Evolutionary conservation across 2,113 vertebrate species (phyloP), one percentile per base, ranked within the genome.

Genomic region (Scomber japonicus): DNA sequence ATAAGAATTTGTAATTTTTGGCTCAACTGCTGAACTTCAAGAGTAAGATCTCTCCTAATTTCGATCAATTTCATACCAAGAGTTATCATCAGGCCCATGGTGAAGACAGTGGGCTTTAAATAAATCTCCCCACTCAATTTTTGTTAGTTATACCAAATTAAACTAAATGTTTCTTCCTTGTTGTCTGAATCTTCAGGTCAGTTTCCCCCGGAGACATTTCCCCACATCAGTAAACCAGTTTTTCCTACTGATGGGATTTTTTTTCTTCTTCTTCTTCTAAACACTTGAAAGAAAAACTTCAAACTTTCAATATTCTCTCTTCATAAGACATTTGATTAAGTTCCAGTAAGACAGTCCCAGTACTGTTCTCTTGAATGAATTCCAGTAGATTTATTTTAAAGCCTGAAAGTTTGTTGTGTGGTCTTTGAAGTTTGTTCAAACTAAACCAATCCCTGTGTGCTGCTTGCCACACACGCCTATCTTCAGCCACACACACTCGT

Each of bases 351-450:
- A 80, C 54, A 0, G 45, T 56, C 76, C 51, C 74, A 60, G 56
- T 27, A n/a, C 68, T 35, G 55, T n/a, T 63, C 14, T 51, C 15
- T 67, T 85, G 82, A 80, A 65, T 44, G 27, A 49, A 49, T 78
- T 87, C 85, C 80, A 82, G 31, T 21, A 17, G 65, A 79, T 78
- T 80, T 60, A 80, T 66, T 70, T 78, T 50, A 62, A 72, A 30
- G 71, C 63, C 57, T 65, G 31, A 54, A 66, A 78, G 85, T 83
- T 72, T 72, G 71, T 76, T 69, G 57, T 59, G 30, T 5, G 10
- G 30, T 54, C 21, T 86, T 71, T 82, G 81, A 84, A 84, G 80
- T 79, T 66, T 60, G 44, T 66, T 74, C 78, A 72, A 67, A 64
- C 65, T 49, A 3, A 72, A 45, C 13, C 65, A 5, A 54, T 65